phyloP scores from a whole-genome alignment of 2,797 vertebrate species.

The Parauchenoglanis punctatus region DNA sequence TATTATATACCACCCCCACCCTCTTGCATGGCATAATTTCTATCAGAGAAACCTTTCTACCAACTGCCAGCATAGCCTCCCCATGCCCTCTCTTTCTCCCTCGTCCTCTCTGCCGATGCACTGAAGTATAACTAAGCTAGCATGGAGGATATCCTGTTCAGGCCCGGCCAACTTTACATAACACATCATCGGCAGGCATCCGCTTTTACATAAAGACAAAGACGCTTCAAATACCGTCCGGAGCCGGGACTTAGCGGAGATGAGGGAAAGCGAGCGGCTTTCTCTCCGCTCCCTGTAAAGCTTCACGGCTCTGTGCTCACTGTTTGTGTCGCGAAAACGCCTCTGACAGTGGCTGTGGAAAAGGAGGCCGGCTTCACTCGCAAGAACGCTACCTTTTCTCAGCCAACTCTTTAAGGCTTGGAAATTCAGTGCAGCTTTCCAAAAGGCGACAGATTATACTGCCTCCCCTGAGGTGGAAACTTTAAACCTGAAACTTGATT shows the following conservation, averaged over 20 bases:
- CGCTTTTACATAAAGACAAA: slow-evolving; percentile 86
- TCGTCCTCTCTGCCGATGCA: slow-evolving; percentile 78
- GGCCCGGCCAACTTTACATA: slow-evolving; percentile 83
- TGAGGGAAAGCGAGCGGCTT: slow-evolving; percentile 69
- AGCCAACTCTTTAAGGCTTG: slow-evolving; percentile 46
- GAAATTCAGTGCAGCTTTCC: slow-evolving; percentile 39
- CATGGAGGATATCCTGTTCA: slow-evolving; percentile 81
- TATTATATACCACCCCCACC: slow-evolving; percentile 50
- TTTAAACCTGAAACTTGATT: slow-evolving; percentile 27
- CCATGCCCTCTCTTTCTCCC: slow-evolving; percentile 66
- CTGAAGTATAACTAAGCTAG: slow-evolving; percentile 86
- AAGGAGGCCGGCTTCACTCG: slow-evolving; percentile 72
- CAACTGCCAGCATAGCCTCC: slow-evolving; percentile 75
- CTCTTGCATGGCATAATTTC: slow-evolving; percentile 76
- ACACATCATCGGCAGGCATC: slow-evolving; percentile 81
- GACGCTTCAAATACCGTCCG: slow-evolving; percentile 73
- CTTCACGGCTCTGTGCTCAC: slow-evolving; percentile 81
- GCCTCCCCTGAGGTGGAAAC: slow-evolving; percentile 22
- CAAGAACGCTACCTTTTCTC: slow-evolving; percentile 57
- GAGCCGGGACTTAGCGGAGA: slow-evolving; percentile 77
- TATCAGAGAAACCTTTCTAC: slow-evolving; percentile 81
- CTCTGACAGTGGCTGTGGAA: slow-evolving; percentile 73
- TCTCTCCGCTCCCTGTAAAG: slow-evolving; percentile 73
- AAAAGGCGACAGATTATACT: slow-evolving; percentile 52
- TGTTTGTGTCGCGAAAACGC: slow-evolving; percentile 77